Base-by-base conservation (phyloP, 2,113 vertebrate genomes). In the Lamprotornis superbus region DNA sequence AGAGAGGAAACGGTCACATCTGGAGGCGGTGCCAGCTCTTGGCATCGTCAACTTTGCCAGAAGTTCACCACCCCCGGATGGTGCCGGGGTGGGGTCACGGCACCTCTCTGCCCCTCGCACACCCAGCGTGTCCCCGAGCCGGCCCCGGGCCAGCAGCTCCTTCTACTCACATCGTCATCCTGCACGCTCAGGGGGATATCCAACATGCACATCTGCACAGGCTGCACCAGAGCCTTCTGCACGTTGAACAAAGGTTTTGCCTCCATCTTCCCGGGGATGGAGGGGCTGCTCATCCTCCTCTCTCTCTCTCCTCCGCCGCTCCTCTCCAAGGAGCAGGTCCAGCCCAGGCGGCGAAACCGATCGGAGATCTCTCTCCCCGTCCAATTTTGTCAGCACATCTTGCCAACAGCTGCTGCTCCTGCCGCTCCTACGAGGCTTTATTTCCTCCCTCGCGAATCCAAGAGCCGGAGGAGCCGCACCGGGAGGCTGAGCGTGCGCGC, bases 141-240 rank as follows among this genome's bases (percentile, higher is more conserved):
- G 0, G 44, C n/a, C 60, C 11, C 15, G 3, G 49, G 68, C 74
- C 1, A 37, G 49, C 7, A 2, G 19, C 85, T 64, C 10, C 46
- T 23, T 7, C 49, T 83, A 96, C 99, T 99, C 93, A 99, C 98
- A 98, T 98, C 98, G 27, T 98, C 98, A 8, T 98, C 98, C 96
- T 98, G 98, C 95, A 98, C 96, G 84, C 97, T 98, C 83, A 98
- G 97, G 28, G 98, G 99, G 96, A 98, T 98, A 88, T 98, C 98
- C 89, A 99, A 89, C 98, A 99, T 98, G 97, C 98, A 98, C 97
- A 98, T 98, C 97, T 97, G 98, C 95, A 98, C 98, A 0, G 98
- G 99, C 97, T 98, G 98, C 77, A 98, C 98, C 84, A 99, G 98
- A 28, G 98, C 99, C 98, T 98, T 98, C 91, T 99, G 98, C 87